Evolutionary conservation across 2,888 invertebrate species (phyloP).

Genomic region (Drosophila nr. medialis): DNA sequence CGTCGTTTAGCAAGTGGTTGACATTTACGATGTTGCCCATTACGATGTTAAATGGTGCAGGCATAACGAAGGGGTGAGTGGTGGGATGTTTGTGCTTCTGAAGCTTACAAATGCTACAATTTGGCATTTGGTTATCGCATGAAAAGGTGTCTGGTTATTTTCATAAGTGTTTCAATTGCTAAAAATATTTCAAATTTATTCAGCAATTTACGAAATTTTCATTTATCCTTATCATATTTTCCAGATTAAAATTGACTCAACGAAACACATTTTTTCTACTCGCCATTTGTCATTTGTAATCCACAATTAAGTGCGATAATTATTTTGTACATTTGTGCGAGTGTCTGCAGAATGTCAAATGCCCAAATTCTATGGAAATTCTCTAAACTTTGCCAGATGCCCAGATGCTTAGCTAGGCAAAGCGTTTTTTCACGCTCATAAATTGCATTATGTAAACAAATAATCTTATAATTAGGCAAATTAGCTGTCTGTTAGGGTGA

Average conservation of each 20-base stretch:
- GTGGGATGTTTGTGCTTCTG: constrained; percentile 28
- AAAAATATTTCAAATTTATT: background rate
- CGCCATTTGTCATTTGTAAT: constrained; percentile 57
- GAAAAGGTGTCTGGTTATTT: constrained; percentile 2
- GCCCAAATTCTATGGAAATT: constrained; percentile 12
- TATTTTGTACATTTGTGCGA: constrained; percentile 47
- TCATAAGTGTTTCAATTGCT: background rate
- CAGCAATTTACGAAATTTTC: background rate
- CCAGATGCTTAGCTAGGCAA: constrained; percentile 19
- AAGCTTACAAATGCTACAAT: constrained; percentile 55
- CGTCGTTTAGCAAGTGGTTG: constrained; percentile 33
- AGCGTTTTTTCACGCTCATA: constrained; percentile 54
- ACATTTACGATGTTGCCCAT: constrained; percentile 54
- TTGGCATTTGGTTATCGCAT: constrained; percentile 54
- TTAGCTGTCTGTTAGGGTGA: constrained; percentile 52
- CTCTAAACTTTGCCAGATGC: constrained; percentile 64
- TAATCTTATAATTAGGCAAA: constrained; percentile 74
- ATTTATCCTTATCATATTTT: background rate
- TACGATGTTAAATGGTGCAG: constrained; percentile 53
- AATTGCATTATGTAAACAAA: constrained; percentile 57
- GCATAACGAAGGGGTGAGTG: constrained; percentile 3
- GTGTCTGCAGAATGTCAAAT: constrained; percentile 64
- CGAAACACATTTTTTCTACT: constrained; percentile 10
- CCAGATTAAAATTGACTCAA: background rate
- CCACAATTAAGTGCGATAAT: constrained; percentile 53